phyloP scores from a whole-genome alignment of 2,113 vertebrate genomes.

The Channa argus region DNA sequence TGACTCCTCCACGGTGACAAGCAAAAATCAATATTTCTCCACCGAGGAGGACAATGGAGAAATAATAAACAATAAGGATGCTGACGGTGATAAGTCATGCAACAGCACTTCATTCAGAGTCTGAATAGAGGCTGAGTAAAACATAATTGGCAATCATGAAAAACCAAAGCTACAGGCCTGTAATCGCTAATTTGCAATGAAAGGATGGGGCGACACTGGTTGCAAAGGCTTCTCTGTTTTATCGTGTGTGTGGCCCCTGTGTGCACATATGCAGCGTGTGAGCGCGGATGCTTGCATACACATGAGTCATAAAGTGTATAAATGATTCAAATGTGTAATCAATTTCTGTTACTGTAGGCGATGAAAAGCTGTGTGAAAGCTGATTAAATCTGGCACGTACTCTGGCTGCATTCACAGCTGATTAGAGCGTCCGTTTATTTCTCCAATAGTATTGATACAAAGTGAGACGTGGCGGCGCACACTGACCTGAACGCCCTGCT shows the following conservation, averaged over 20 bases:
- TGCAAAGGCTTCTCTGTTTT: neutral
- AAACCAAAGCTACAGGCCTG: slow-evolving; percentile 38
- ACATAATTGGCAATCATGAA: slow-evolving; percentile 75
- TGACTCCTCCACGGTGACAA: slow-evolving; percentile 38
- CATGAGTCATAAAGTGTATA: slow-evolving; percentile 44
- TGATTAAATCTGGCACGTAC: slow-evolving; percentile 54
- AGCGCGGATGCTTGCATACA: slow-evolving; percentile 8
- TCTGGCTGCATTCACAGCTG: slow-evolving; percentile 34
- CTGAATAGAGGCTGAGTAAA: slow-evolving; percentile 63
- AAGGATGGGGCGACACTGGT: slow-evolving; percentile 30
- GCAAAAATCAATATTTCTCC: slow-evolving; percentile 61
- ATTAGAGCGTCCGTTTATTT: slow-evolving; percentile 49
- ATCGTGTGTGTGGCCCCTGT: slow-evolving; percentile 4
- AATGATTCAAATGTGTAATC: slow-evolving; percentile 52
- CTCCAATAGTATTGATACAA: slow-evolving; percentile 19
- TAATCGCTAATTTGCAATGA: slow-evolving; percentile 70
- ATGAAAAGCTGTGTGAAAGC: slow-evolving; percentile 14
- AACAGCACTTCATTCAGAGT: slow-evolving; percentile 38
- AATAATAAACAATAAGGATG: slow-evolving; percentile 65
- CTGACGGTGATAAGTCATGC: slow-evolving; percentile 49
- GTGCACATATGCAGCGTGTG: slow-evolving; percentile 8
- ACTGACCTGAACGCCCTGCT: neutral
- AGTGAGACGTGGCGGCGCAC: neutral
- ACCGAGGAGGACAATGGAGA: slow-evolving; percentile 60
- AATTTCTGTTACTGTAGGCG: slow-evolving; percentile 40